phyloP scores from a whole-genome alignment of 2,113 vertebrate species.

The Cavia aperea region DNA sequence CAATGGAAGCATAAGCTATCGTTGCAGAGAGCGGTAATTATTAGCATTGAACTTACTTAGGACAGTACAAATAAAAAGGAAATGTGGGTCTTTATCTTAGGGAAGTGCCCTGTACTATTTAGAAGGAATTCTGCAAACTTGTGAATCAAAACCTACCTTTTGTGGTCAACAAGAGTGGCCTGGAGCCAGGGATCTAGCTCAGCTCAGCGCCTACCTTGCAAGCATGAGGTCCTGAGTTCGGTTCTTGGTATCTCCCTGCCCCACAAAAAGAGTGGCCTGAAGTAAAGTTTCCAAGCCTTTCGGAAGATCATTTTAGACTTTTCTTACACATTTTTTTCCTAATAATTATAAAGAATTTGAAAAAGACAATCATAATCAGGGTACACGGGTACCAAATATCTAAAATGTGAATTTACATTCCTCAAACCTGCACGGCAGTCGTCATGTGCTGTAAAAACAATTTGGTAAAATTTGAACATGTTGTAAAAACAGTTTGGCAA shows the following conservation, averaged over 20 bases:
- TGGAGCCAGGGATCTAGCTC: background rate
- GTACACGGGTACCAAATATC: slow-evolving; percentile 11
- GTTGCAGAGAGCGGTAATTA: background rate
- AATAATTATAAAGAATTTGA: slow-evolving; percentile 20
- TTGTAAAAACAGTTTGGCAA: background rate
- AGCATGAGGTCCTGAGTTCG: too few relatives aligned
- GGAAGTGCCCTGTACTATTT: background rate
- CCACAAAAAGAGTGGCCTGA: background rate
- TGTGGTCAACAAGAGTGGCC: background rate
- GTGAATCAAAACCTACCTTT: background rate
- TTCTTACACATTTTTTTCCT: background rate
- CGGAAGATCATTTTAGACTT: slow-evolving; percentile 41
- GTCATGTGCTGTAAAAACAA: background rate
- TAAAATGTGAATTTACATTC: slow-evolving; percentile 26
- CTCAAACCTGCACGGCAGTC: background rate
- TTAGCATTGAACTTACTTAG: background rate
- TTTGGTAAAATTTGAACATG: background rate
- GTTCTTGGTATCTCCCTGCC: too few relatives aligned
- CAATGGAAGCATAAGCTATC: background rate
- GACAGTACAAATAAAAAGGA: background rate
- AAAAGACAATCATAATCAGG: background rate
- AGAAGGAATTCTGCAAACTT: background rate
- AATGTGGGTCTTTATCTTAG: background rate
- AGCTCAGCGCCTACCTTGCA: too few relatives aligned
- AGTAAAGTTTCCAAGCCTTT: slow-evolving; percentile 16